phyloP scores from a whole-genome alignment of 1,140 invertebrate species.

The Ceratosolen solmsi region DNA sequence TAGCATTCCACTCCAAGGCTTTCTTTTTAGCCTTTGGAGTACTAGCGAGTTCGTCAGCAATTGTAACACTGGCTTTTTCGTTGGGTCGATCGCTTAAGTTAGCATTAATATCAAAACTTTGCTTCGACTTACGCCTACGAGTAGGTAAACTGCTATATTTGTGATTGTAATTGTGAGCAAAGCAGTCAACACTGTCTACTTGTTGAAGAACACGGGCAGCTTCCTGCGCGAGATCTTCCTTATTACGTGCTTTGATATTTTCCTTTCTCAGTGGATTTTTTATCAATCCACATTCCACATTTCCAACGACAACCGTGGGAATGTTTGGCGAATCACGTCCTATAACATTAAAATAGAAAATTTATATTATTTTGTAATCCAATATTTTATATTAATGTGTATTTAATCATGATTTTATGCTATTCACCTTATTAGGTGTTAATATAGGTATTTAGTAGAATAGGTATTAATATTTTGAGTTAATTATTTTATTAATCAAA shows the following conservation, averaged over 20 bases:
- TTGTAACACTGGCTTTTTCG: slow-evolving; percentile 65
- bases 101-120: slow-evolving; percentile 49
- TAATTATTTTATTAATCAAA: too few relatives aligned
- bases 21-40: slow-evolving; percentile 57
- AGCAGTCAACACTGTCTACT: slow-evolving; percentile 78
- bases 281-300: slow-evolving; percentile 73
- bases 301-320: slow-evolving; percentile 63
- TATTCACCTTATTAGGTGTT: too few relatives aligned
- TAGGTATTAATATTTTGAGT: too few relatives aligned
- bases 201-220: slow-evolving; percentile 80
- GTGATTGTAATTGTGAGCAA: slow-evolving; percentile 72
- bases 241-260: slow-evolving; percentile 76
- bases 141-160: slow-evolving; percentile 79
- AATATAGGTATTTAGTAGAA: too few relatives aligned
- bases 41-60: not conserved
- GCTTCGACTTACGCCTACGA: slow-evolving; percentile 51
- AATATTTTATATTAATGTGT: too few relatives aligned
- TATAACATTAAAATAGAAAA: slow-evolving; percentile 62
- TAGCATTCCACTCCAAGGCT: slow-evolving; percentile 76
- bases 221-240: slow-evolving; percentile 80
- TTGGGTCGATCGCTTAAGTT: slow-evolving; percentile 54
- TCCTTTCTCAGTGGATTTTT: slow-evolving; percentile 78
- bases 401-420: too few relatives aligned
- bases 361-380: not conserved
- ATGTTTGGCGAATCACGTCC: slow-evolving; percentile 63